Percentiles rank a stretch among this genome's conserved stretches.
These are phyloP conservation scores for Oeneis ivallda DNA, from an alignment of 2,888 invertebrate genomes.

Conservation along the genomic window DNA sequence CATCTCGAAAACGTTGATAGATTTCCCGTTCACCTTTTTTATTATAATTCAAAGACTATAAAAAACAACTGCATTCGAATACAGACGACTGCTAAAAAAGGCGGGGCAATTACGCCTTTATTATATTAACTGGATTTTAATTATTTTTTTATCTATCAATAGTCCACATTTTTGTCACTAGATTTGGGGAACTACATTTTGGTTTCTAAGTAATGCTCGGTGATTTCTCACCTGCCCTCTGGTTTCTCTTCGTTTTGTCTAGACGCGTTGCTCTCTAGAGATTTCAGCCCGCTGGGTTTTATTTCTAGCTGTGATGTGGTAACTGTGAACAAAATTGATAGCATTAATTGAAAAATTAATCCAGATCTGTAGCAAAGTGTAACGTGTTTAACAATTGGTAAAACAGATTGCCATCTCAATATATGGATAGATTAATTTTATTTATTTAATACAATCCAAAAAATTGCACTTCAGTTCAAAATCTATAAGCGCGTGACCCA, in stretches of 20 bases:
- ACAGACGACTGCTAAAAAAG: background rate
- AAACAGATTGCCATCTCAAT: too few species aligned
- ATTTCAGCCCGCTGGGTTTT: constrained; percentile 22
- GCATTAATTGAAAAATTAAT: background rate
- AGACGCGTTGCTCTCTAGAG: constrained; percentile 26
- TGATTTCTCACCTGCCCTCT: constrained; percentile 33
- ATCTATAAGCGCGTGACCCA: too few species aligned
- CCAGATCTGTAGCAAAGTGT: too few species aligned
- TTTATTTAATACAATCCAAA: too few species aligned
- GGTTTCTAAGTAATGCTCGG: constrained; percentile 32
- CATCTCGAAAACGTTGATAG: background rate
- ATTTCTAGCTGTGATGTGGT: constrained; percentile 24
- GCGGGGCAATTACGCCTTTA: background rate
- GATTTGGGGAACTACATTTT: constrained; percentile 31
- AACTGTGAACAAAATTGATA: constrained; percentile 19
- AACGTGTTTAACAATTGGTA: too few species aligned
- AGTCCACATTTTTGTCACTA: constrained; percentile 18
- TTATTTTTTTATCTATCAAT: background rate
- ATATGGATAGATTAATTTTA: too few species aligned
- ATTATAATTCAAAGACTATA: background rate
- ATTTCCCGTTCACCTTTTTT: background rate
- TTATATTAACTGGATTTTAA: background rate
- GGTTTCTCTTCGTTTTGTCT: constrained; percentile 23
- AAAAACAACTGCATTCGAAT: constrained; percentile 10
- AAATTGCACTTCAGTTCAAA: too few species aligned